Evolutionary conservation across 2,888 invertebrate genomes (phyloP).

Genomic region (Drosophila merina): DNA sequence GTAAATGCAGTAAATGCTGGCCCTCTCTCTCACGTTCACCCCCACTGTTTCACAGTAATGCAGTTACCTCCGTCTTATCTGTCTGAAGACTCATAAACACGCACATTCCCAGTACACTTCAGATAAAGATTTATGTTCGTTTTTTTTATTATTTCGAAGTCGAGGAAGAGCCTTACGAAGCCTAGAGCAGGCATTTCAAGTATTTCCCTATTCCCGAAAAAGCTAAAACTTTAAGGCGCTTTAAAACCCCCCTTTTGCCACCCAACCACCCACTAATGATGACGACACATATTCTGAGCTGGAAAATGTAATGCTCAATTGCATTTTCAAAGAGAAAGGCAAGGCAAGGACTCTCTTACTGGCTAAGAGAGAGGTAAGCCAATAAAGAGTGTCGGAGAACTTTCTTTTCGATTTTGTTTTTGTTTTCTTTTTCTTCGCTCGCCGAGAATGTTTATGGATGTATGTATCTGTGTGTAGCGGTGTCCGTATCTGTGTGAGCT

Average conservation of each 20-base stretch:
- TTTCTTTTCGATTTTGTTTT: slow-evolving; percentile 73
- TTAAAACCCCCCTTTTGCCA: slow-evolving; percentile 37
- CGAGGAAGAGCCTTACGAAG: slow-evolving; percentile 18
- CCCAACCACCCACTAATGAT: slow-evolving; percentile 49
- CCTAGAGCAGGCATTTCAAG: slow-evolving; percentile 15
- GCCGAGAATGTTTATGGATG: slow-evolving; percentile 36
- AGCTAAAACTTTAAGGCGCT: slow-evolving; percentile 56
- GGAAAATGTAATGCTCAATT: slow-evolving; percentile 43
- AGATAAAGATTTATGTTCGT: slow-evolving; percentile 70
- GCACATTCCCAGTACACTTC: slow-evolving; percentile 44
- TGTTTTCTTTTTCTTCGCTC: slow-evolving; percentile 56
- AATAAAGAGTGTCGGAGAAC: slow-evolving; percentile 62
- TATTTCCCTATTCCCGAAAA: slow-evolving; percentile 54
- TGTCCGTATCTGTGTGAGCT: slow-evolving; percentile 47
- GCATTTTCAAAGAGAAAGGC: slow-evolving; percentile 42
- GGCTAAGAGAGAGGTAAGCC: slow-evolving; percentile 17
- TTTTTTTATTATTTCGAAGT: slow-evolving; percentile 11
- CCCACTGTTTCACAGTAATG: slow-evolving; percentile 5
- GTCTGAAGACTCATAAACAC: slow-evolving; percentile 40
- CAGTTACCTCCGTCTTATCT: slow-evolving; percentile 37
- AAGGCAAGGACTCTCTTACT: slow-evolving; percentile 12
- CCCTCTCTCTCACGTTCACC: slow-evolving; percentile 13
- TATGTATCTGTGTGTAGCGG: slow-evolving; percentile 35
- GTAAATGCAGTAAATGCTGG: slow-evolving; percentile 29
- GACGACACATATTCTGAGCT: slow-evolving; percentile 75